Base-by-base conservation (phyloP, 37 sponge, comb jelly and placozoan genomes). In the Spongilla lacustris region DNA sequence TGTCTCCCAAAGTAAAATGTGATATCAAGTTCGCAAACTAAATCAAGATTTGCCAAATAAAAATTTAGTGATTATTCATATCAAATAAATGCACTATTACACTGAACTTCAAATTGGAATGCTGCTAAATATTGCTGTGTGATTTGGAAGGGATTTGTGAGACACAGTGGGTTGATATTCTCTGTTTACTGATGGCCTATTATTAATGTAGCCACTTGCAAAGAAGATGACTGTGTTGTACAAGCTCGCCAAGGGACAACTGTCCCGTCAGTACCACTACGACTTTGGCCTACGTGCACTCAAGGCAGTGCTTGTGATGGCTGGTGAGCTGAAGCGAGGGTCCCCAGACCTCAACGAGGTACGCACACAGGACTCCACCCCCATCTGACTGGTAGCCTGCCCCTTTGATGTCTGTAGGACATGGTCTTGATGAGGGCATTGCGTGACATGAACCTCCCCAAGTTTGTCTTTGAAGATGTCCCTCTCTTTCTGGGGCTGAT, bases 201-300 rank as follows among this genome's bases (percentile, higher is more conserved):
- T n/a, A n/a, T n/a, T 97, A 98, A 71, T 74, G 27, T 66, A 91
- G 92, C 84, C 93, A 26, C 88, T 99, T 8, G 99, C 99, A 32
- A 99, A 99, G 94, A 99, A 99, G 89, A 99, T 99, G 99, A 99
- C 99, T 73, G 99, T 99, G 29, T 86, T 99, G 36, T 99, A 99
- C 86, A 97, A 95, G 77, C 89, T 99, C 0, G 98, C 99, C 23
- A 81, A 93, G 83, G 99, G 91, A 50, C 99, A 99, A 88, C 93
- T 99, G 36, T 97, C 98, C 12, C 76, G 92, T 24, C 99, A 99
- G 82, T 93, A 97, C 87, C 99, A 99, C 78, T 99, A 99, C 79
- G 99, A 99, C 86, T 99, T 99, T 93, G 99, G 99, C 28, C 89
- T 99, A 31, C 88, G 99, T 41, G 99, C 99, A 46, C 93, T 99